Percentiles rank a stretch among this genome's conserved stretches.
phyloP scores from a whole-genome alignment of 2,888 invertebrate genomes.

The Anthoptus insignis region DNA sequence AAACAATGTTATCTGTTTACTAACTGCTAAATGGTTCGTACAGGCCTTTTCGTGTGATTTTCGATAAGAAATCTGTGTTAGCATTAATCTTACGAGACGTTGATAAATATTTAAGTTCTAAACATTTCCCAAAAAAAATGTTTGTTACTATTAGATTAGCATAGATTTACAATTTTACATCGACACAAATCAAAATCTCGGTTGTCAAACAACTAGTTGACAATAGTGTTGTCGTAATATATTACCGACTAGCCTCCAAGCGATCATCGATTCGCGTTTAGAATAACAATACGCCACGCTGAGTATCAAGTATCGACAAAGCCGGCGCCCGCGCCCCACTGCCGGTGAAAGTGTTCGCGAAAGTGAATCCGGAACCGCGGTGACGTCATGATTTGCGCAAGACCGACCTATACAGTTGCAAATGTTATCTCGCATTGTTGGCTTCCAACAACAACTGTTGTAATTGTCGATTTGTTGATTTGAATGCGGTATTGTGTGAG shows the following conservation, averaged over 20 bases:
- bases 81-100: neutral
- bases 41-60: too few species aligned
- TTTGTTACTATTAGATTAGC: too few species aligned
- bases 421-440: slow-evolving; percentile 70
- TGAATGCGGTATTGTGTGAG: slow-evolving; percentile 19
- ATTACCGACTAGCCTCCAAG: slow-evolving; percentile 5
- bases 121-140: too few species aligned
- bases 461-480: slow-evolving; percentile 42
- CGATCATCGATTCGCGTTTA: neutral
- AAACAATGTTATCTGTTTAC: neutral
- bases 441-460: slow-evolving; percentile 46
- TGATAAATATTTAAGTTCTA: neutral
- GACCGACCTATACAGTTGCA: slow-evolving; percentile 66
- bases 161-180: neutral
- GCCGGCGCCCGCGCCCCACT: slow-evolving; percentile 58
- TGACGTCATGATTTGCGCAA: slow-evolving; percentile 85
- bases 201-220: neutral
- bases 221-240: slow-evolving; percentile 1
- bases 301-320: slow-evolving; percentile 33
- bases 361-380: slow-evolving; percentile 83
- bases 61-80: neutral
- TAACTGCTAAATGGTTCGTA: neutral
- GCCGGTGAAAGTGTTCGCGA: slow-evolving; percentile 84
- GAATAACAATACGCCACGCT: slow-evolving; percentile 14
- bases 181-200: neutral